Evolutionary conservation across 1,140 invertebrate species (phyloP), one percentile per base, ranked within the genome.

Genomic region (Phenacoccus solenopsis): DNA sequence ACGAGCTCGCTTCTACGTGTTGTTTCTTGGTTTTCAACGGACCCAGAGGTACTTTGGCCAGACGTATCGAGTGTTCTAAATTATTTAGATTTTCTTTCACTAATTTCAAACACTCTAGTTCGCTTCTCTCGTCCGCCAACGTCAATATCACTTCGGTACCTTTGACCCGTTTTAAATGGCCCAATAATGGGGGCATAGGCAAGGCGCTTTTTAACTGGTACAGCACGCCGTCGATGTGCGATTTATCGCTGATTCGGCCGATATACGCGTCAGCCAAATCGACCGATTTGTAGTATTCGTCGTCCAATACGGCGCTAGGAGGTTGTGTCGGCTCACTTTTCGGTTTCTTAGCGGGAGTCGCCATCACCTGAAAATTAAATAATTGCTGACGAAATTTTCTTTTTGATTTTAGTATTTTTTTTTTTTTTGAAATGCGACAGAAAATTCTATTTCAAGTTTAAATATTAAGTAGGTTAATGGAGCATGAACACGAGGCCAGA

Each of bases 161-260:
- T 10, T 80, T 80, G 1, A 89, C 87, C 68, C 90, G 82, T 76
- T 92, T 93, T 13, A 93, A 78, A 78, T 92, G 88, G 30, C 81
- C 79, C 21, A 91, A 90, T 78, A 16, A 81, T 84, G 71, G 81
- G 74, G 70, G 79, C 82, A 73, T 80, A 76, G 76, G 83, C 84
- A 28, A 88, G 74, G 59, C 81, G 76, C 28, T 80, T 71, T 24
- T 91, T 84, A 64, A 9, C 2, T 64, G 10, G 12, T 64, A 22
- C 3, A 64, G 9, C 59, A 27, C 9, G 3, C 10, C 9, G 59
- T 22, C 59, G 16, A 64, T 64, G 2, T 24, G 59, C 20, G 10
- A 24, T 64, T 64, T 64, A 27, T 25, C 9, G 22, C 2, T 4
- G 3, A 64, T 22, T 25, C 16, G 21, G 59, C 59, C 59, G 10